These are phyloP conservation scores for Sitodiplosis mosellana DNA, from an alignment of 1,140 invertebrate species.

Conservation along the genomic window DNA sequence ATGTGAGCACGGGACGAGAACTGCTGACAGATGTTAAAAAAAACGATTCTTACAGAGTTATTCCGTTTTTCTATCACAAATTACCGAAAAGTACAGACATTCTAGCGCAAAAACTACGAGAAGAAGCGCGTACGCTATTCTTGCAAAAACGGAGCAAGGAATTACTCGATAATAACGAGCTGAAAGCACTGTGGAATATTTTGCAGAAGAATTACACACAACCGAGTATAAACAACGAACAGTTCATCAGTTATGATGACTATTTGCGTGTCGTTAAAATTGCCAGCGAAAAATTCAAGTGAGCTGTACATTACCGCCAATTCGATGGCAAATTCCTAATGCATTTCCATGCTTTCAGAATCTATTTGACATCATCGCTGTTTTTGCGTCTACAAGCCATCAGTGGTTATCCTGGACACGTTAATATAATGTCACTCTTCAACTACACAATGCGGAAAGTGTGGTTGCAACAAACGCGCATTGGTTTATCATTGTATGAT, in stretches of 20 bases:
- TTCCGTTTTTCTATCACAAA: conserved; percentile 66
- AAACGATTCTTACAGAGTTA: conserved; percentile 19
- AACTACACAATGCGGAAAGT: conserved; percentile 92
- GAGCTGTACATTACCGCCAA: conserved; percentile 1
- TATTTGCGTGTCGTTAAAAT: conserved; percentile 56
- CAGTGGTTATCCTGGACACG: conserved; percentile 56
- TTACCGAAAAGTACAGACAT: conserved; percentile 49
- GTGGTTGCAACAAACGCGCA: conserved; percentile 83
- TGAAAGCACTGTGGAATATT: conserved; percentile 67
- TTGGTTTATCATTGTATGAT: conserved; percentile 85
- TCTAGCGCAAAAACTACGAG: conserved; percentile 59
- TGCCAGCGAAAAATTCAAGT: conserved; percentile 51
- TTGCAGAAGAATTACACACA: conserved; percentile 63
- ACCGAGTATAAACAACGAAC: conserved; percentile 48
- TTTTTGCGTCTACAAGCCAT: conserved; percentile 72
- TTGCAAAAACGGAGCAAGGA: conserved; percentile 66
- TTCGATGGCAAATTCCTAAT: conserved; percentile 9
- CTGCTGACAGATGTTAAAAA: too few species aligned
- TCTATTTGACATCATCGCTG: conserved; percentile 67
- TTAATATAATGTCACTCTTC: conserved; percentile 69
- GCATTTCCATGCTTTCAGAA: conserved; percentile 18
- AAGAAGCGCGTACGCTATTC: conserved; percentile 71
- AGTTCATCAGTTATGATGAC: conserved; percentile 69
- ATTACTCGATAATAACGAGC: conserved; percentile 68
- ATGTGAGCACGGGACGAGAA: too few species aligned